Evolutionary conservation across 1,140 invertebrate species (phyloP), one percentile per base, ranked within the genome.

Genomic region (Ctenoplectra terminalis): DNA sequence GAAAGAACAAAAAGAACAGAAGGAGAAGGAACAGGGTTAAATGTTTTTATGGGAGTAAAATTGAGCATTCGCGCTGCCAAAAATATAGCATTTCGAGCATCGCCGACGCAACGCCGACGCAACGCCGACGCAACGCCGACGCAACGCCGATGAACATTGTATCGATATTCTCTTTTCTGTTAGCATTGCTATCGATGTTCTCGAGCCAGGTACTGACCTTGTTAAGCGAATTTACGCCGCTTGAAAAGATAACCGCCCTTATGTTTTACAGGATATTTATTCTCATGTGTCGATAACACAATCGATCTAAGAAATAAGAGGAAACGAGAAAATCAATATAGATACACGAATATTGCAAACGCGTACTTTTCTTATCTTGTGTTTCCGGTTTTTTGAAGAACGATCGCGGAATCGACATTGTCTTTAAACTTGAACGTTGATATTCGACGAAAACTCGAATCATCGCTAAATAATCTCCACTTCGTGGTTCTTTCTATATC

Each of bases 51-150:
- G 26, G 29, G 20, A n/a, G 56, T 34, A 61, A 71, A 70, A 31
- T 15, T 20, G 23, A 78, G 74, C 82, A 81, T 69, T 60, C 70
- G 52, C 76, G 76, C 85, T 84, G 81, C 79, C 34, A 82, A 86
- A 83, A 88, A 82, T 76, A 75, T 87, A 73, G 48, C 48, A 61
- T 52, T 73, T 63, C 70, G 56, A 61, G n/a, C 54, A 46, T 78
- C 64, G 40, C 40, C 40, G 54, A 20, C n/a, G 34, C 29, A 34
- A 78, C 73, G 74, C 61, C 40, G 54, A 20, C n/a, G 34, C 29
- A 34, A 78, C 73, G 74, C 61, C n/a, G n/a, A n/a, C n/a, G n/a
- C 54, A 46, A 70, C 64, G 40, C 40, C 40, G 54, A 20, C n/a
- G 34, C 29, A 34, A 78, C 73, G 74, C 61, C n/a, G 74, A 67